phyloP scores from a whole-genome alignment of 1,140 invertebrate species.

The Andrena cerasifolii region DNA sequence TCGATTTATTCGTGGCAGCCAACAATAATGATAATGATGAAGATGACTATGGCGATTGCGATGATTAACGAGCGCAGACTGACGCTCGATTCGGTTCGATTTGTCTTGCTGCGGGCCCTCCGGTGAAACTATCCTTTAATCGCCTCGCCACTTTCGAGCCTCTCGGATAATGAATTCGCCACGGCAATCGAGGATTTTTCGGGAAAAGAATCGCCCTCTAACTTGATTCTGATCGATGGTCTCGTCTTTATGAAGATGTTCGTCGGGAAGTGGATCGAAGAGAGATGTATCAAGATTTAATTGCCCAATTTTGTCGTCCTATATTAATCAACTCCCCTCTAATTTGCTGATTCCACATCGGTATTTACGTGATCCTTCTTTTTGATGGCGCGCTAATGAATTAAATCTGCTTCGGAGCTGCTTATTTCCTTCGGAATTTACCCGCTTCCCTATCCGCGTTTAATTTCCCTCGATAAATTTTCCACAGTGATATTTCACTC shows the following conservation, averaged over 20 bases:
- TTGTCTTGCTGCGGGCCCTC: conserved; percentile 54
- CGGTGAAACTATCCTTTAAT: conserved; percentile 64
- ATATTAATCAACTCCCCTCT: not conserved
- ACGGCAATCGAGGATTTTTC: conserved; percentile 47
- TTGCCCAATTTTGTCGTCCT: not conserved
- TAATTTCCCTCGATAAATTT: conserved; percentile 3
- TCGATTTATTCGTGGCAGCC: conserved; percentile 38
- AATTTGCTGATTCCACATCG: too few relatives aligned
- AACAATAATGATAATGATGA: conserved; percentile 62
- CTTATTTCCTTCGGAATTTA: not conserved
- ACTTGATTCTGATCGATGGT: conserved; percentile 63
- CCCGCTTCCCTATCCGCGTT: not conserved
- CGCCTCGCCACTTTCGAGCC: conserved; percentile 42
- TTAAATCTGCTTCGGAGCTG: too few relatives aligned
- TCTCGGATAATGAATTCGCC: conserved; percentile 57
- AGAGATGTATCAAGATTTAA: not conserved
- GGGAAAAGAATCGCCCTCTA: conserved; percentile 32
- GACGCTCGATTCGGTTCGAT: conserved; percentile 61
- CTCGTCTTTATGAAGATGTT: conserved; percentile 37
- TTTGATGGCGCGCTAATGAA: too few relatives aligned
- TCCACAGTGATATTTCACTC: not conserved
- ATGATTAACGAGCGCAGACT: conserved; percentile 63
- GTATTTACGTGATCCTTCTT: too few relatives aligned
- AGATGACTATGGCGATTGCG: conserved; percentile 63
- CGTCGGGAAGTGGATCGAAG: not conserved